Base-by-base conservation (phyloP, 2,888 invertebrate species). In the Drosophila gaucha region DNA sequence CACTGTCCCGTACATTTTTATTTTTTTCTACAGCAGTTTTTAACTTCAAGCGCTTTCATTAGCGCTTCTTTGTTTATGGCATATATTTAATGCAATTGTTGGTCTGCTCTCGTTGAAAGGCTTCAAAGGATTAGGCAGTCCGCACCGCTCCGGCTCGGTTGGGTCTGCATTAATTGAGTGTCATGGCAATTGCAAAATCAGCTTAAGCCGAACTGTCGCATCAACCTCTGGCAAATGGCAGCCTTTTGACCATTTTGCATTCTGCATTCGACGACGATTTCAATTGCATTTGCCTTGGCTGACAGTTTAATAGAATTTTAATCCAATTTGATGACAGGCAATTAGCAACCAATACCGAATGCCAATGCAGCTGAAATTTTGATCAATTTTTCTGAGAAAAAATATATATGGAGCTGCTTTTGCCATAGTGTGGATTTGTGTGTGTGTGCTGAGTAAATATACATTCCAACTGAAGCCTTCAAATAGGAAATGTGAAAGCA, bases 271-370 rank as follows among this genome's bases (percentile, higher is more conserved):
- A 31, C 38, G 30, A 56, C 44, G 35, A 30, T 52, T 68, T 38
- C 50, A 49, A 54, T 56, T 78, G 78, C 65, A 66, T 60, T 67
- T 64, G 64, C 70, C 65, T 63, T 60, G 41, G 58, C 49, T 57
- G 60, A 49, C 67, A 44, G 54, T 49, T 57, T 70, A 78, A 80
- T 71, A 67, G 78, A 67, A 74, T 80, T 67, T 58, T 78, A 80
- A 84, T 80, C 82, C 63, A 60, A 50, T 68, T 67, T 74, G 58
- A 68, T 78, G 52, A 55, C 74, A 39, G 49, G 41, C 74, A 78
- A 80, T 80, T 80, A 80, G 71, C 44, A 67, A 26, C 22, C 38
- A 59, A 50, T 59, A 30, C 28, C 58, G 44, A 26, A 39, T 67
- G 24, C n/a, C 49, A 26, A 18, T 51, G 31, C 44, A 26, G 36